Conservation (phyloP, 2,113 vertebrate genomes). For the Sinocyclocheilus anshuiensis region DNA sequence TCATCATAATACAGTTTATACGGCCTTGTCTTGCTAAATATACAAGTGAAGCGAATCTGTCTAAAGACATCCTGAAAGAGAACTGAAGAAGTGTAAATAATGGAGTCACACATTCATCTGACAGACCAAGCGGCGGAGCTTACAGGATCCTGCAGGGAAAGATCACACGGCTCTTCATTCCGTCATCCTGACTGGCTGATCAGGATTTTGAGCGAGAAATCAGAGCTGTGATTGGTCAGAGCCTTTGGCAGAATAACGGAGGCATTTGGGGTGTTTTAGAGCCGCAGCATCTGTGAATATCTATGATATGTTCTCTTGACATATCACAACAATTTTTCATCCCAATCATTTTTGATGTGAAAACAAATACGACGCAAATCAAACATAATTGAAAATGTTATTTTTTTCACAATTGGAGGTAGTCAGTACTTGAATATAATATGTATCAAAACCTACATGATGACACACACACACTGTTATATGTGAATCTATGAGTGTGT, state of each 20-base stretch:
- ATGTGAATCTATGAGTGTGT: slow-evolving; percentile 43
- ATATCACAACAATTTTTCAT: slow-evolving; percentile 1
- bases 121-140: background rate
- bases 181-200: slow-evolving; percentile 75
- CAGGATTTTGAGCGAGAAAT: slow-evolving; percentile 70
- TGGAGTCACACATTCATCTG: background rate
- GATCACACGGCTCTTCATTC: slow-evolving; percentile 44
- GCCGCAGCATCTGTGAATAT: background rate
- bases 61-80: background rate
- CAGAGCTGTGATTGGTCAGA: slow-evolving; percentile 12
- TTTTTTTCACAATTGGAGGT: slow-evolving; percentile 69
- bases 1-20: slow-evolving; percentile 14
- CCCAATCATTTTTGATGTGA: slow-evolving; percentile 37
- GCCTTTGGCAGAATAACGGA: background rate
- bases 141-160: slow-evolving; percentile 4
- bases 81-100: background rate
- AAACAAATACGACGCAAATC: slow-evolving; percentile 19
- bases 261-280: background rate
- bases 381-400: slow-evolving; percentile 32
- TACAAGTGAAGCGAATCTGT: background rate
- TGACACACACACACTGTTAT: slow-evolving; percentile 47
- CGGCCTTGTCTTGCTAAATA: background rate
- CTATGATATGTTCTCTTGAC: background rate
- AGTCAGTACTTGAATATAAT: slow-evolving; percentile 68
- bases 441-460: slow-evolving; percentile 50